phyloP scores from a whole-genome alignment of 92 coral and sea anemone genomes.

The Zoanthus sansibaricus region DNA sequence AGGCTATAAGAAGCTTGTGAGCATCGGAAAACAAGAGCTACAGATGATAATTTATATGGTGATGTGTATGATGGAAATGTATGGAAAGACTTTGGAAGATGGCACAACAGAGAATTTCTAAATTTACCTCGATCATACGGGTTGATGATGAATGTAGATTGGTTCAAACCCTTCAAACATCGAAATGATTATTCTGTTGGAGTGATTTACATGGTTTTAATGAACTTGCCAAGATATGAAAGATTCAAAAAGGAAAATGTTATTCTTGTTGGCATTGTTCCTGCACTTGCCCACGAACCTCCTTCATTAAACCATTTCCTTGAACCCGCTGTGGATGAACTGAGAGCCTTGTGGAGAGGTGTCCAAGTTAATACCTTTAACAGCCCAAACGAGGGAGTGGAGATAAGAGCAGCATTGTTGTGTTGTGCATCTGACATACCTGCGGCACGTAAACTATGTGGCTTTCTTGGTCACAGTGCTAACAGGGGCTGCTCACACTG shows the following conservation, averaged over 20 bases:
- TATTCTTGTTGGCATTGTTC: conserved; percentile 55
- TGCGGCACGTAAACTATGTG: background rate
- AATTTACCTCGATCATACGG: conserved; percentile 46
- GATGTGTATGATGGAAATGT: conserved; percentile 64
- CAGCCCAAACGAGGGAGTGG: conserved; percentile 36
- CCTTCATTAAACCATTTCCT: conserved; percentile 56
- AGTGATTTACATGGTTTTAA: conserved; percentile 24
- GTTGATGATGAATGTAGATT: conserved; percentile 56
- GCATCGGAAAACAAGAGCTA: conserved; percentile 44
- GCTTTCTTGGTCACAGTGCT: background rate
- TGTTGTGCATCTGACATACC: conserved; percentile 45
- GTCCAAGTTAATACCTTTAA: conserved; percentile 42
- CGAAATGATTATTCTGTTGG: conserved; percentile 34
- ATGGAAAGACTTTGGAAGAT: conserved; percentile 48
- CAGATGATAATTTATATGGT: conserved; percentile 33
- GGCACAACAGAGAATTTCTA: conserved; percentile 41
- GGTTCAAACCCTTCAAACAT: conserved; percentile 50
- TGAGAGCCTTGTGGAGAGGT: conserved; percentile 61
- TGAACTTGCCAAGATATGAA: conserved; percentile 35
- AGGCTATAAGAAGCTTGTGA: conserved; percentile 52
- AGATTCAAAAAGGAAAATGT: conserved; percentile 35
- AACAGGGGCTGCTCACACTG: background rate
- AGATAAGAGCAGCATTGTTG: conserved; percentile 51
- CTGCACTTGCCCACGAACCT: conserved; percentile 58
- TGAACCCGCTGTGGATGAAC: conserved; percentile 47